These are phyloP conservation scores for Syngnathoides biaculeatus DNA, from an alignment of 2,113 vertebrate genomes.

Conservation along the genomic window DNA sequence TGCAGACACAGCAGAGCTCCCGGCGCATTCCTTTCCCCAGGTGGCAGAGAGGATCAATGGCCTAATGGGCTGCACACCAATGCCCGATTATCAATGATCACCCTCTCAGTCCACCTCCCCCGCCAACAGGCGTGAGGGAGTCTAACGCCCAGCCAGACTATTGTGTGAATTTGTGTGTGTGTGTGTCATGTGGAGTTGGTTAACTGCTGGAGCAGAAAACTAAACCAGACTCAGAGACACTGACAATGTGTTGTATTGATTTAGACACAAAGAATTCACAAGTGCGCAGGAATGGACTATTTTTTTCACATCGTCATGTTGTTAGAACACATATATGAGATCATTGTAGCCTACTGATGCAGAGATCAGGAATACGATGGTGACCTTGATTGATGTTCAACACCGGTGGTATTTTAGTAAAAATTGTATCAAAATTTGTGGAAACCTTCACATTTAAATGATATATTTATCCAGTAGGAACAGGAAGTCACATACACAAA, in stretches of 20 bases:
- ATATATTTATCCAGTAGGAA: no score
- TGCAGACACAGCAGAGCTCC: constrained; percentile 47
- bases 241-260: constrained; percentile 14
- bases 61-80: constrained; percentile 50
- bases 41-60: constrained; percentile 64
- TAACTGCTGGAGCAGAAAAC: constrained; percentile 39
- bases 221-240: constrained; percentile 19
- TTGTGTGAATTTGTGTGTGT: constrained; percentile 32
- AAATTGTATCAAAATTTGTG: no score
- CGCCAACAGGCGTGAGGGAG: constrained; percentile 29
- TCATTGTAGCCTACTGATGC: no score
- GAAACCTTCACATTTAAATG: no score
- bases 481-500: no score
- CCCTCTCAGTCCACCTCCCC: not conserved
- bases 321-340: no score
- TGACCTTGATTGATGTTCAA: no score
- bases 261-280: not conserved
- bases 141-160: constrained; percentile 33
- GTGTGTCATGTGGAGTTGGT: constrained; percentile 42
- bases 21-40: constrained; percentile 61
- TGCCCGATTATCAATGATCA: constrained; percentile 56
- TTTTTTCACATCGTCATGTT: not conserved
- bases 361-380: no score
- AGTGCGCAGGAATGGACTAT: not conserved
- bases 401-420: no score